Base-by-base conservation (phyloP, 1,140 invertebrate species). In the Solenopsis fugax region DNA sequence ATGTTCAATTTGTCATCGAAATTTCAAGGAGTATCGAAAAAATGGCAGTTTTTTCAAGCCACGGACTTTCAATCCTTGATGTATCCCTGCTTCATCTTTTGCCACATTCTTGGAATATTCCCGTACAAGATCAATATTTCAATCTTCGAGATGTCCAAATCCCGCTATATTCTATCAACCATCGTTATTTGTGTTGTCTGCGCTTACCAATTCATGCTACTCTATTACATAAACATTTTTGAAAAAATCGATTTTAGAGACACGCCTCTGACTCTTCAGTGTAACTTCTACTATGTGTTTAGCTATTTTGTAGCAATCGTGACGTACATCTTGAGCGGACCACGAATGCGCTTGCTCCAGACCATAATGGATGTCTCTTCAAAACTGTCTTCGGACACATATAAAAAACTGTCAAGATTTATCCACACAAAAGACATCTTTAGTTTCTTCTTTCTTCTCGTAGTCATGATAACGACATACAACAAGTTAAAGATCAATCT, bases 391-490 rank as follows among this genome's bases (percentile, higher is more conserved):
- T 0, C 56, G 0, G 56, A 87, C 7, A 81, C 88, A 0, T 94
- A 92, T 24, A 73, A 81, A n/a, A 48, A 69, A 37, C 71, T 92
- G 6, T 86, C 92, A 0, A 92, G 75, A 76, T 72, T 88, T 1
- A 82, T 94, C 10, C 92, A 94, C 12, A 12, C 60, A 0, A 94
- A 94, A 50, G 93, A 95, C 58, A 78, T 93, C 0, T 3, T 93
- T 1, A 87, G 92, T 0, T 92, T 93, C n/a, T 1, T 91, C 0
- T 84, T 92, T 29, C 1, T 95, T 0, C 0, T 90, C 0, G 9
- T 48, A 0, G 69, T 93, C 41, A 0, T 75, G 3, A 62, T 81
- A 2, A 92, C 21, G 21, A 13, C 0, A 21, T 67, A 45, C 18
- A 13, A 93, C n/a, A 58, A 16, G 92, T 67, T 60, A 3, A 72